A percentile compares a stretch with the other conserved stretches of the same genome.
phyloP scores from a whole-genome alignment of 2,888 invertebrate genomes.

The Dilophus febrilis region DNA sequence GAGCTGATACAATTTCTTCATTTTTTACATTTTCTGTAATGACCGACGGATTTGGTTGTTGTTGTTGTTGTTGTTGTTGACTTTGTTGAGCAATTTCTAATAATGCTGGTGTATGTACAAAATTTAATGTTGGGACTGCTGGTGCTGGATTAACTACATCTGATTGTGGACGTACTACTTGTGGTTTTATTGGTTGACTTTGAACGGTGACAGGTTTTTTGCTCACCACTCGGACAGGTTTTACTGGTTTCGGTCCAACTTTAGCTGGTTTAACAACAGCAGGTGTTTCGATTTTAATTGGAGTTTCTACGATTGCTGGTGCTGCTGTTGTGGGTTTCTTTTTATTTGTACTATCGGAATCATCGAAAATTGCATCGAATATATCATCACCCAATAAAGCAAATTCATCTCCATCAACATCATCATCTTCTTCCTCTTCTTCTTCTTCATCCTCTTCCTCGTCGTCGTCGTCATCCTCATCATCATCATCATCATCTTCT shows the following conservation, averaged over 20 bases:
- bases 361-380: slow-evolving; percentile 1
- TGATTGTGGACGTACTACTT: too few relatives aligned
- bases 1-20: background rate
- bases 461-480: background rate
- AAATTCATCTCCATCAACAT: slow-evolving; percentile 1
- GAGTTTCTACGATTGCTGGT: background rate
- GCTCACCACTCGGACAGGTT: background rate
- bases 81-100: slow-evolving; percentile 2
- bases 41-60: too few relatives aligned
- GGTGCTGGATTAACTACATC: too few relatives aligned
- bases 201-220: background rate
- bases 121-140: background rate
- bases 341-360: background rate
- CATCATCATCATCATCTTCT: slow-evolving; percentile 1
- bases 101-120: slow-evolving; percentile 5
- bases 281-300: background rate
- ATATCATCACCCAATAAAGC: slow-evolving; percentile 3
- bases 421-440: background rate
- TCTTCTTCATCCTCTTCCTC: background rate
- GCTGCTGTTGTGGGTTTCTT: background rate
- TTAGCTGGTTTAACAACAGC: background rate
- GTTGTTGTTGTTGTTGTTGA: background rate
- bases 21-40: too few relatives aligned
- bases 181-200: background rate
- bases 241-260: background rate